These are phyloP conservation scores for Cosmorhoe ocellata DNA, from an alignment of 2,888 invertebrate species.

Conservation along the genomic window DNA sequence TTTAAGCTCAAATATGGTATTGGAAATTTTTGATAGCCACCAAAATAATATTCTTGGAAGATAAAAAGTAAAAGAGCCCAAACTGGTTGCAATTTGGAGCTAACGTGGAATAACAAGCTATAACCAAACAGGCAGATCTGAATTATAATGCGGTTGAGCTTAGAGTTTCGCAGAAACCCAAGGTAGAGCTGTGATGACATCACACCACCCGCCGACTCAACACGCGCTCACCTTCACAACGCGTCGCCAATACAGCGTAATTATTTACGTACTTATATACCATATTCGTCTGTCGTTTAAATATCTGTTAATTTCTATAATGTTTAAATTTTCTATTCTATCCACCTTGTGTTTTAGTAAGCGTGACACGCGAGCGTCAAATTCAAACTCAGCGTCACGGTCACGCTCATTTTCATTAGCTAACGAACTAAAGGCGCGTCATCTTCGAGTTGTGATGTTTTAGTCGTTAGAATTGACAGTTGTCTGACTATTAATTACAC, in stretches of 20 bases:
- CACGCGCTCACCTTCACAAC: conserved; percentile 65
- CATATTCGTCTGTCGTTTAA: conserved; percentile 28
- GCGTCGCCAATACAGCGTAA: conserved; percentile 40
- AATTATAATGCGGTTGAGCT: conserved; percentile 70
- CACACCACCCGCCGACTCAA: conserved; percentile 52
- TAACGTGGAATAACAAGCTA: conserved; percentile 55
- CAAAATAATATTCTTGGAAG: conserved; percentile 36
- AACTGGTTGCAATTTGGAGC: conserved; percentile 65
- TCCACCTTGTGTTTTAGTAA: conserved; percentile 34
- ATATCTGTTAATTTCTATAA: conserved; percentile 20
- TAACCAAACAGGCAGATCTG: conserved; percentile 53
- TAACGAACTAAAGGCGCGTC: conserved; percentile 53
- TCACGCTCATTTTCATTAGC: conserved; percentile 69
- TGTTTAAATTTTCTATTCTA: conserved; percentile 32
- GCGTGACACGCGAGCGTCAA: conserved; percentile 45
- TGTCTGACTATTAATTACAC: conserved; percentile 13
- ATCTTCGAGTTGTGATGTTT: conserved; percentile 39
- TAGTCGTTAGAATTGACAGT: conserved; percentile 31
- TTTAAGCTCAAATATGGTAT: conserved; percentile 9
- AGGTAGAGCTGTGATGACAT: conserved; percentile 70
- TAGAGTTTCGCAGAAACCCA: conserved; percentile 70
- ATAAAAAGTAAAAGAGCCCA: conserved; percentile 51
- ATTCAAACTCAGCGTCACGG: conserved; percentile 45
- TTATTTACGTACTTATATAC: conserved; percentile 27
- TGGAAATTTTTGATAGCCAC: conserved; percentile 24